phyloP scores from a whole-genome alignment of 2,888 invertebrate species.

The Habrosyne pyritoides region DNA sequence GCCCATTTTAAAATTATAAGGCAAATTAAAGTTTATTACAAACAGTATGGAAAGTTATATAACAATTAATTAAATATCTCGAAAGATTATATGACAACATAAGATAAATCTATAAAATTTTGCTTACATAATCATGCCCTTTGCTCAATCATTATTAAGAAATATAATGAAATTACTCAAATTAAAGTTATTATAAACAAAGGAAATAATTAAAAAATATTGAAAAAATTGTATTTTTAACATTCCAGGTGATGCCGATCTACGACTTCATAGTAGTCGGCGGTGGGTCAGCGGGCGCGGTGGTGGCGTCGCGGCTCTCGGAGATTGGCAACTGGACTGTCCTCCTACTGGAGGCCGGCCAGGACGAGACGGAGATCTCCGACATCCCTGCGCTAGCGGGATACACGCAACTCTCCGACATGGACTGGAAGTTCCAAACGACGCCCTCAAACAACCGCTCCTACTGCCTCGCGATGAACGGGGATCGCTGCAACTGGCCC shows the following conservation, averaged over 20 bases:
- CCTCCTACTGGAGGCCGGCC: conserved; percentile 92
- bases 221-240: conserved; percentile 10
- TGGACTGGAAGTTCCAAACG: conserved; percentile 97
- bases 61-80: no score
- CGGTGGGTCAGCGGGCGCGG: conserved; percentile 95
- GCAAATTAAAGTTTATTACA: no score
- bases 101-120: no score
- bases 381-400: conserved; percentile 94
- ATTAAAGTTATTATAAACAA: no score
- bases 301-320: conserved; percentile 92
- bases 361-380: conserved; percentile 94
- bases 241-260: conserved; percentile 87
- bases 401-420: conserved; percentile 92
- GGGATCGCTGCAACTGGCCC: conserved; percentile 95
- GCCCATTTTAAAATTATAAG: no score
- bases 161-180: no score
- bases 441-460: conserved; percentile 89
- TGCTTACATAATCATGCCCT: no score
- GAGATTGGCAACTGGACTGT: conserved; percentile 93
- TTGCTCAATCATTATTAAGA: no score
- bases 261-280: conserved; percentile 95
- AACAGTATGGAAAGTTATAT: no score
- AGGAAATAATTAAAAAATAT: neutral
- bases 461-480: conserved; percentile 95
- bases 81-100: no score